Base-by-base conservation (phyloP, 2,113 vertebrate genomes). In the Sporophila hypoxantha region DNA sequence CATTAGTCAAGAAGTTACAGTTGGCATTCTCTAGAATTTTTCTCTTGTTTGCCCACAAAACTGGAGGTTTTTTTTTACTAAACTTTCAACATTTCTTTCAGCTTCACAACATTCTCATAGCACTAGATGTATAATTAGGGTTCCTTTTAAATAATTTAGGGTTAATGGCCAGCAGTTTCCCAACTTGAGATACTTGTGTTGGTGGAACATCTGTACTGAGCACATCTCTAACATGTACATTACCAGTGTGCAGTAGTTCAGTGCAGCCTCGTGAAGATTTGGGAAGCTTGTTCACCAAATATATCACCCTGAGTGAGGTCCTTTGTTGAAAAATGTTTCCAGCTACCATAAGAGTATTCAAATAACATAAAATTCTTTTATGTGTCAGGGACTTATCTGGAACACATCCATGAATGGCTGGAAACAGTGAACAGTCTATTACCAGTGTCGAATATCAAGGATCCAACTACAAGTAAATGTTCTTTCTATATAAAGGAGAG, bases 281-380 rank as follows among this genome's bases (percentile, higher is more conserved):
- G 92, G 79, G 83, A 93, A 88, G 46, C 23, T 37, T 60, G 9
- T 75, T 88, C 79, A 88, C 55, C 41, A 79, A 81, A 85, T 89
- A 52, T 37, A 78, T 87, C 82, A 82, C 47, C 34, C 55, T 68
- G 65, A 89, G 86, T 68, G 67, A 92, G 68, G 74, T 75, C 62
- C n/a, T 94, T 78, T 78, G 76, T 39, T 87, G 70, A 92, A 83
- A 94, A 90, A 86, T 69, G n/a, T 67, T 92, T 87, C 83, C 87
- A 93, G 57, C 57, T 73, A 89, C 61, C 67, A 55, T 47, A 78
- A 79, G 75, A 86, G 34, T 56, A 79, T 85, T 92, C 56, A 89
- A 92, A 93, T 74, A 66, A 59, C 89, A 76, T 44, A 76, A 89
- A 88, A 57, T 83, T 81, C 32, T 93, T 95, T 81, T 47, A 82